Evolutionary conservation across 2,113 vertebrate genomes (phyloP).

Genomic region (Redunca redunca): DNA sequence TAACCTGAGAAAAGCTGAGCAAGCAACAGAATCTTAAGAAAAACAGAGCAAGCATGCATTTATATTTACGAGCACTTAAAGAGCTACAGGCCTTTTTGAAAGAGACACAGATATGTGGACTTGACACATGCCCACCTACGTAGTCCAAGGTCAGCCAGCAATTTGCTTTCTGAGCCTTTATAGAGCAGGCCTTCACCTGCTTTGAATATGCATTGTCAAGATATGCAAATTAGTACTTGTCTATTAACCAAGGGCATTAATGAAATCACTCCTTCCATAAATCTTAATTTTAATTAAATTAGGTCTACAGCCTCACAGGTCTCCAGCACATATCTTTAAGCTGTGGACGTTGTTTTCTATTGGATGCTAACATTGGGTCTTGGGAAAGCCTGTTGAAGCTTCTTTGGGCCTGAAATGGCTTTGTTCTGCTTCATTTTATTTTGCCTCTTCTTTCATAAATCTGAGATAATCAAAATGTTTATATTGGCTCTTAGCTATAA

Average conservation of each 20-base stretch:
- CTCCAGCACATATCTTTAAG: not conserved
- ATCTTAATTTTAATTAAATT: conserved; percentile 42
- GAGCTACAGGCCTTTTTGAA: not conserved
- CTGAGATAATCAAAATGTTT: not conserved
- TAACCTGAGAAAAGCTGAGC: not conserved
- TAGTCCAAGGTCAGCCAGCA: not conserved
- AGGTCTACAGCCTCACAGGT: not conserved
- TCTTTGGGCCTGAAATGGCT: not conserved
- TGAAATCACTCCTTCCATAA: conserved; percentile 17
- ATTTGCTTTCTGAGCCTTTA: not conserved
- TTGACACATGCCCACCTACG: not conserved
- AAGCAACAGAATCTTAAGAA: not conserved
- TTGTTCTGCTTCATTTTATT: conserved; percentile 25
- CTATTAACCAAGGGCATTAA: conserved; percentile 22
- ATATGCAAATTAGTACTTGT: conserved; percentile 20
- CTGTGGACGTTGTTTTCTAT: not conserved
- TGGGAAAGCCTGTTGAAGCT: not conserved
- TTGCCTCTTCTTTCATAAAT: not conserved
- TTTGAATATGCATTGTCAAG: conserved; percentile 17
- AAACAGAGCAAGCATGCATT: not conserved
- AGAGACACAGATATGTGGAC: not conserved
- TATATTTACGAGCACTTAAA: not conserved
- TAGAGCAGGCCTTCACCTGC: not conserved
- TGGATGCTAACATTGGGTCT: not conserved
- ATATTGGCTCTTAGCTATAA: not conserved